Percentiles rank a stretch among this genome's conserved stretches.
Conservation (phyloP, 2,113 vertebrate species). For the Romanogobio albipinnatus region DNA sequence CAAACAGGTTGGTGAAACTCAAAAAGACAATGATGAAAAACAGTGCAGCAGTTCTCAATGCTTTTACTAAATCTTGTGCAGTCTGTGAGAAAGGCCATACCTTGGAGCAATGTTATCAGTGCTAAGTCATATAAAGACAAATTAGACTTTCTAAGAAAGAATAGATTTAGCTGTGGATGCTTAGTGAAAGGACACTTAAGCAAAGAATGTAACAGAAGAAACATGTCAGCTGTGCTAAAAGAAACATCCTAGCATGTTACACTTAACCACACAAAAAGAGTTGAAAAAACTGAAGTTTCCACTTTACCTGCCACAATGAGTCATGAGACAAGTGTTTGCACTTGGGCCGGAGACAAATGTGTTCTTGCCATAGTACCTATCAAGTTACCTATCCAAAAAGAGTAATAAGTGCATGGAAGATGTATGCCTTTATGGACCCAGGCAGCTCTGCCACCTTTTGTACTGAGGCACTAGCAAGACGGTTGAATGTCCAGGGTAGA, state of each 20-base stretch:
- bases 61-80: not conserved
- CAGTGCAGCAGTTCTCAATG: not conserved
- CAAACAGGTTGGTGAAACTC: not conserved
- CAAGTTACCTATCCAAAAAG: too few species aligned
- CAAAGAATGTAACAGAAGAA: constrained; percentile 15
- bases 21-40: not conserved
- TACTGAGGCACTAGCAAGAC: too few species aligned
- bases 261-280: not conserved
- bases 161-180: not conserved
- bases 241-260: constrained; percentile 24
- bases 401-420: too few species aligned
- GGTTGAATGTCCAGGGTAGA: too few species aligned
- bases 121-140: not conserved
- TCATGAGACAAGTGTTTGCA: too few species aligned
- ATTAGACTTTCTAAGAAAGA: constrained; percentile 11
- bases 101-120: not conserved
- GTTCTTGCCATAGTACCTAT: too few species aligned
- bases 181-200: not conserved
- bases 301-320: too few species aligned
- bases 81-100: not conserved
- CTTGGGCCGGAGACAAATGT: too few species aligned
- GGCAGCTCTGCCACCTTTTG: too few species aligned
- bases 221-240: not conserved
- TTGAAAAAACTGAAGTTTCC: not conserved
- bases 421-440: too few species aligned